A percentile compares a stretch with the other conserved stretches of the same genome.
Conservation (phyloP, 2,888 invertebrate species). For the Drosophila mimica region DNA sequence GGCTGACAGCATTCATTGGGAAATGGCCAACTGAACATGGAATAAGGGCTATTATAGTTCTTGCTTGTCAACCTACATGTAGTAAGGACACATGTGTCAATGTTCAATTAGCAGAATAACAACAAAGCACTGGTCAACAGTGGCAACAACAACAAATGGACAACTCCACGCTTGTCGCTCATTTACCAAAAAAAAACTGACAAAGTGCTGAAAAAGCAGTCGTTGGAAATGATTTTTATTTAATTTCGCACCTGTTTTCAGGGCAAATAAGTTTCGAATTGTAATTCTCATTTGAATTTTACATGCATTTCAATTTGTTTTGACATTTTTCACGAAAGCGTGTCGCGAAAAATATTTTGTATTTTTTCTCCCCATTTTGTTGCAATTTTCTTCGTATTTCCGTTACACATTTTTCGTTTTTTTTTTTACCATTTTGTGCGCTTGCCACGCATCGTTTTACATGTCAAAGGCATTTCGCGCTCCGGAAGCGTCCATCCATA, state of each 20-base stretch:
- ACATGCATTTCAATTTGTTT: constrained; percentile 73
- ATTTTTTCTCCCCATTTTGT: constrained; percentile 5
- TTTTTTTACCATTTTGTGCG: constrained; percentile 26
- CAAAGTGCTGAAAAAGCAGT: background rate
- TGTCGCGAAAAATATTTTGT: background rate
- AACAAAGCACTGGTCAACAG: constrained; percentile 21
- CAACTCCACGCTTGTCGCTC: constrained; percentile 27
- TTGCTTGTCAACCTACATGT: constrained; percentile 9
- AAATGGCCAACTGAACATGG: constrained; percentile 30
- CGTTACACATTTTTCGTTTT: constrained; percentile 5
- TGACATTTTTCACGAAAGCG: constrained; percentile 28
- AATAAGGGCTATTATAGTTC: background rate
- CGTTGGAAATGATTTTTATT: constrained; percentile 61
- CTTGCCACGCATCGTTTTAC: constrained; percentile 60
- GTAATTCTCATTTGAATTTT: constrained; percentile 66
- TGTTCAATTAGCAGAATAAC: constrained; percentile 56
- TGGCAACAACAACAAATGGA: constrained; percentile 14
- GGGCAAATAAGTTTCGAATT: constrained; percentile 61
- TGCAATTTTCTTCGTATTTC: constrained; percentile 15
- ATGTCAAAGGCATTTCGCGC: constrained; percentile 70
- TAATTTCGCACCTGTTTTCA: constrained; percentile 69
- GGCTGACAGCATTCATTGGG: constrained; percentile 12
- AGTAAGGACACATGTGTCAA: constrained; percentile 36
- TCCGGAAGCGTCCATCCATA: constrained; percentile 35
- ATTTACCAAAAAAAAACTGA: constrained; percentile 4